phyloP scores from a whole-genome alignment of 2,888 invertebrate species.

The Nomada hirtipes region DNA sequence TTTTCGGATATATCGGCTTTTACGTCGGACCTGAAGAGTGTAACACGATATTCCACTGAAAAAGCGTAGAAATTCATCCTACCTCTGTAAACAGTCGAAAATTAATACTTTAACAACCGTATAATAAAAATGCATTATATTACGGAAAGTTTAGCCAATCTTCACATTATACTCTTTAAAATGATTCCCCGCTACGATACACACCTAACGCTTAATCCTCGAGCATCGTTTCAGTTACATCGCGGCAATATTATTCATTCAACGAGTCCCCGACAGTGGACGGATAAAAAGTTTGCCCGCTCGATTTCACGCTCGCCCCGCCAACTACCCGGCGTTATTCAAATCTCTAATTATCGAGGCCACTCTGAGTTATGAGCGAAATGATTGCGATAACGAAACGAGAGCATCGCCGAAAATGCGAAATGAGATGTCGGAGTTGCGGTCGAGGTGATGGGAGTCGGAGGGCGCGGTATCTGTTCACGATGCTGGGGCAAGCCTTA shows the following conservation, averaged over 20 bases:
- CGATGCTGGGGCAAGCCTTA: slow-evolving; percentile 10
- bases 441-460: too few species aligned
- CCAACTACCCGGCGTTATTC: slow-evolving; percentile 21
- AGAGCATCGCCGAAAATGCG: neutral
- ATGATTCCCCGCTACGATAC: neutral
- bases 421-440: neutral
- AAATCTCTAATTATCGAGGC: slow-evolving; percentile 27
- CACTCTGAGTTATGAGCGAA: slow-evolving; percentile 33
- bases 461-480: slow-evolving; percentile 2
- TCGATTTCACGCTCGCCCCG: neutral
- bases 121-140: too few species aligned
- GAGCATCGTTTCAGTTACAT: neutral
- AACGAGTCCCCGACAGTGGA: slow-evolving; percentile 1
- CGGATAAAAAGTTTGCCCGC: slow-evolving; percentile 5
- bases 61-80: too few species aligned
- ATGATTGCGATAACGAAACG: slow-evolving; percentile 42
- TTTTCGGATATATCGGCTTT: too few species aligned
- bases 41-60: too few species aligned
- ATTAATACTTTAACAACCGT: too few species aligned
- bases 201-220: too few species aligned
- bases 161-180: neutral
- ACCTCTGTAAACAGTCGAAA: too few species aligned
- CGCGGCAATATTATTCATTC: neutral
- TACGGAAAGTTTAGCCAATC: too few species aligned
- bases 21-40: too few species aligned